Base-by-base conservation (phyloP, 2,797 vertebrate genomes). In the Falco berigora region DNA sequence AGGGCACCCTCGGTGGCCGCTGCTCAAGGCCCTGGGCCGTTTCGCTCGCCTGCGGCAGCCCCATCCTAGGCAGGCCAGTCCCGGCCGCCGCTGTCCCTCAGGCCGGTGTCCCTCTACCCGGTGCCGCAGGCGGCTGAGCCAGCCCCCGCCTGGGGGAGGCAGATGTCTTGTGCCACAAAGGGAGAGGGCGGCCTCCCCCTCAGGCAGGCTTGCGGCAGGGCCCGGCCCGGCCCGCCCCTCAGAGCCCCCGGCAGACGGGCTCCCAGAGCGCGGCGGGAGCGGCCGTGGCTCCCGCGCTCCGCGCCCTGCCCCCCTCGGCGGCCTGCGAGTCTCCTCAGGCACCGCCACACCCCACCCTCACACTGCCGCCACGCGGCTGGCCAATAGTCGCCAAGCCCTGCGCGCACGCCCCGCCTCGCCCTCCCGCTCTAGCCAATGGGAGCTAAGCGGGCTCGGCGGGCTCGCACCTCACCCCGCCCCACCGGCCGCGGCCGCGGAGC, bases 391-490 rank as follows among this genome's bases (percentile, higher is more conserved):
- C 44, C n/a, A 14, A 78, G 50, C 0, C 0, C 24, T 2, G 5
- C 36, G 0, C 5, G 1, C 3, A 0, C 4, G 55, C 28, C 88
- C 92, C 88, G 36, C 88, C 86, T 38, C 19, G 3, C 0, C 1
- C 3, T 3, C 53, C 64, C 2, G 1, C 55, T 15, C 56, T 64
- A 55, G 2, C 95, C 91, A 95, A 96, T 86, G 25, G 63, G 2
- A 10, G 4, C 49, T 19, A 9, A 49, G 75, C 15, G 4, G 4
- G 12, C 36, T 47, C 12, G 7, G 40, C 34, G 25, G 44, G 13
- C 20, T 23, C 19, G 11, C 6, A 5, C n/a, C 8, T 22, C 63
- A 8, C 12, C 28, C 20, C 36, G 18, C 12, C 8, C 19, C 25
- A 22, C 4, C 6, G 5, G 6, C 50, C 18, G 4, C 19, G 8